Conservation (phyloP, 2,113 vertebrate species). For the Chaetura pelagica region DNA sequence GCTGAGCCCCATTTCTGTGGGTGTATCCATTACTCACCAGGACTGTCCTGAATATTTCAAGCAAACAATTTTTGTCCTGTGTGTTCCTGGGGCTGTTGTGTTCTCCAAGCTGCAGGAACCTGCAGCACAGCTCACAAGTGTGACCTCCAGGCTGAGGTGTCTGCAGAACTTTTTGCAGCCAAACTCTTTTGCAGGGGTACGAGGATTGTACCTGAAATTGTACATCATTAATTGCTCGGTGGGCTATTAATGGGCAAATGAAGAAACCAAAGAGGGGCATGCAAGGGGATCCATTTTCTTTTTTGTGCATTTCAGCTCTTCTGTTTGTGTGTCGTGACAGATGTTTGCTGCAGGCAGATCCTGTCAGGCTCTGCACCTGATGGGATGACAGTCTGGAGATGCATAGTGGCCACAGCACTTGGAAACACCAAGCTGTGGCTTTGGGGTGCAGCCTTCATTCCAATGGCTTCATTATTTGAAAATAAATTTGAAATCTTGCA, state of each 20-base stretch:
- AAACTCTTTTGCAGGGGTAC: accelerated
- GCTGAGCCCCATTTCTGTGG: not conserved
- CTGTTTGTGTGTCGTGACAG: not conserved
- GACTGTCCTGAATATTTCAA: not conserved
- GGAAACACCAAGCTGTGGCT: not conserved
- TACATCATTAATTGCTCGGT: not conserved
- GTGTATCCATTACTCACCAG: not conserved
- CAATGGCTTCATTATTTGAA: not conserved
- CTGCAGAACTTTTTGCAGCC: not conserved
- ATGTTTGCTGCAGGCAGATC: not conserved
- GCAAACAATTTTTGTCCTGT: not conserved
- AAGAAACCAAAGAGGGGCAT: not conserved
- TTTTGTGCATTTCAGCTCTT: conserved; percentile 1
- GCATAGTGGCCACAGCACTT: not conserved
- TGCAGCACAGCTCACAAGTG: accelerated
- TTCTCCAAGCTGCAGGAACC: not conserved
- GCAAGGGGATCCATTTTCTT: conserved; percentile 18
- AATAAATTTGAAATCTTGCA: not conserved
- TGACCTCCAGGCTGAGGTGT: not conserved
- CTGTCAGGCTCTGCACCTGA: not conserved
- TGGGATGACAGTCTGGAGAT: not conserved
- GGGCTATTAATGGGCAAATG: not conserved
- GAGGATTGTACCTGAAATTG: not conserved
- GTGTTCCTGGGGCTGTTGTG: not conserved
- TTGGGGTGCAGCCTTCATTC: not conserved